phyloP scores from a whole-genome alignment of 1,140 invertebrate species.

The Dendroctonus valens region DNA sequence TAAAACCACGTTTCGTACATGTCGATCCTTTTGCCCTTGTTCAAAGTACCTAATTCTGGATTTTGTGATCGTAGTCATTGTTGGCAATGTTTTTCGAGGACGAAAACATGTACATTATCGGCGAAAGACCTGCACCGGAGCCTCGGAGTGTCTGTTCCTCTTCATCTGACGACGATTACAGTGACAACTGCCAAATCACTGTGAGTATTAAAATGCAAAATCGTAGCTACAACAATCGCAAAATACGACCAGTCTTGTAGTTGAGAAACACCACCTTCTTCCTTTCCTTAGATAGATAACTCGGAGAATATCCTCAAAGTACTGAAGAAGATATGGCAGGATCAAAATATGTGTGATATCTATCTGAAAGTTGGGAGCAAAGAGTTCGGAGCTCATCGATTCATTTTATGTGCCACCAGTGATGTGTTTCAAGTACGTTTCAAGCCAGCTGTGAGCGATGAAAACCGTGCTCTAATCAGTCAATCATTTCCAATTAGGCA shows the following conservation, averaged over 20 bases:
- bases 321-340: conserved; percentile 43
- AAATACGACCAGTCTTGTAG: neutral
- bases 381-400: conserved; percentile 83
- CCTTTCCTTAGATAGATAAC: conserved; percentile 41
- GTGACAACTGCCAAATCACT: conserved; percentile 30
- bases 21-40: too few species aligned
- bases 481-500: conserved; percentile 57
- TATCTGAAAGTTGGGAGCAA: conserved; percentile 50
- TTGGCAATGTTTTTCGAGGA: conserved; percentile 23
- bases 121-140: conserved; percentile 8
- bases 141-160: conserved; percentile 22
- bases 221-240: neutral
- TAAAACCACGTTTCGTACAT: neutral
- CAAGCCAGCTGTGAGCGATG: too few species aligned
- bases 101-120: conserved; percentile 13
- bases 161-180: conserved; percentile 26
- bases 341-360: conserved; percentile 48
- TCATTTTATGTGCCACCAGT: conserved; percentile 91
- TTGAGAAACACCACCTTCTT: neutral
- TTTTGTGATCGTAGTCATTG: neutral
- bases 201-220: conserved; percentile 1
- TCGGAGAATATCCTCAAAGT: conserved; percentile 44
- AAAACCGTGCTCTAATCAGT: neutral
- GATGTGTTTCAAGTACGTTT: conserved; percentile 85
- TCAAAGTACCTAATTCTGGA: neutral